Conservation (phyloP, 2,797 vertebrate genomes). For the Ceryle rudis region DNA sequence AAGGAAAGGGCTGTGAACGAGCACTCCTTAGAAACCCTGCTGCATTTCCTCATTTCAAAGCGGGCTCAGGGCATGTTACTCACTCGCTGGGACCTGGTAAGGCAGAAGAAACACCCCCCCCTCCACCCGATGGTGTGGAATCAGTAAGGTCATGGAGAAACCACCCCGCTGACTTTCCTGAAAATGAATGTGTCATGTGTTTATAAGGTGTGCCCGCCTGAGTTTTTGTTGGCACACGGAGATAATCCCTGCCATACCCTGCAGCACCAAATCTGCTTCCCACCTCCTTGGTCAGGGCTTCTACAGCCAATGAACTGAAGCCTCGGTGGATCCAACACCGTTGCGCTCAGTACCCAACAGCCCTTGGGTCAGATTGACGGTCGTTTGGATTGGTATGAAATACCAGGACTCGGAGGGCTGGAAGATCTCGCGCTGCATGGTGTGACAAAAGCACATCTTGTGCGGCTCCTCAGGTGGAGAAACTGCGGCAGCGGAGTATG, state of each 20-base stretch:
- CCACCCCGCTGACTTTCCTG: not conserved
- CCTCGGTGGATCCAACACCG: accelerated
- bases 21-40: not conserved
- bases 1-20: not conserved
- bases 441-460: not conserved
- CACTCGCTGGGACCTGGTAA: not conserved
- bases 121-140: not conserved
- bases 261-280: not conserved
- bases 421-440: accelerated
- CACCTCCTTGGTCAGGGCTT: not conserved
- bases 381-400: not conserved
- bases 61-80: not conserved
- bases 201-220: not conserved
- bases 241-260: not conserved
- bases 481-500: accelerated
- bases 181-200: not conserved
- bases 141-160: not conserved
- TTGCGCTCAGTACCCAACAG: not conserved
- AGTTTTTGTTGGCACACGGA: not conserved
- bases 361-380: not conserved
- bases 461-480: not conserved
- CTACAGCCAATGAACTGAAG: accelerated
- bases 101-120: not conserved
- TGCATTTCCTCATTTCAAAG: not conserved
- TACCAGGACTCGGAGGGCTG: accelerated